Evolutionary conservation across 1,140 invertebrate species (phyloP), one percentile per base, ranked within the genome.

Genomic region (Ericerus pela): DNA sequence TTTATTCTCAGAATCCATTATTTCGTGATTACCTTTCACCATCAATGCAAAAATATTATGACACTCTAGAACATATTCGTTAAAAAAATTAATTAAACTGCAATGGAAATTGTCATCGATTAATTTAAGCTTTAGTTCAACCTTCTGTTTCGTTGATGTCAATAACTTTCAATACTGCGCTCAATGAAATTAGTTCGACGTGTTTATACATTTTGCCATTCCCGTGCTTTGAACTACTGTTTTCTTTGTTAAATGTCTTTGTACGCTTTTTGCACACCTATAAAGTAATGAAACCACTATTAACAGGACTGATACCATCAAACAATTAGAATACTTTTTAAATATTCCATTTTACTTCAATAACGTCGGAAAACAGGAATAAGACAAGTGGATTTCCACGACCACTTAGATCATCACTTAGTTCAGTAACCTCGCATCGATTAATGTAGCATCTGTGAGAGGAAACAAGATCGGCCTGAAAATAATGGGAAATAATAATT

Each of bases 301-400:
- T 33, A 2, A 10, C 20, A 22, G 24, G 16, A 27, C 30, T 8
- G 0, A 22, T 18, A 14, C n/a, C 18, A 11, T 20, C 22, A 1
- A 43, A 29, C 30, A n/a, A 33, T 33, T 10, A 33, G 16, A 8
- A 6, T n/a, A 51, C 2, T 28, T 41, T 1, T 26, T 12, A 56
- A 28, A 16, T 24, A 37, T 30, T 41, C n/a, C n/a, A 33, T 36
- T 82, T 84, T 65, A 95, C 86, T 73, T 95, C 90, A 63, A 96
- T 76, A 59, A 86, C 85, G 72, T 97, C 93, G 27, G 87, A 89
- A 68, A 96, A 96, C 1, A 97, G 73, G 69, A 94, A 95, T 29
- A 98, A 68, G 33, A 90, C 81, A 14, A 97, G 73, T 61, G 82
- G 80, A 66, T 92, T 87, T 22, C 90, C 88, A 62, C 88, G 80